These are phyloP conservation scores for Phylloscopus collybita DNA, from an alignment of 2,797 vertebrate genomes.

Conservation along the genomic window DNA sequence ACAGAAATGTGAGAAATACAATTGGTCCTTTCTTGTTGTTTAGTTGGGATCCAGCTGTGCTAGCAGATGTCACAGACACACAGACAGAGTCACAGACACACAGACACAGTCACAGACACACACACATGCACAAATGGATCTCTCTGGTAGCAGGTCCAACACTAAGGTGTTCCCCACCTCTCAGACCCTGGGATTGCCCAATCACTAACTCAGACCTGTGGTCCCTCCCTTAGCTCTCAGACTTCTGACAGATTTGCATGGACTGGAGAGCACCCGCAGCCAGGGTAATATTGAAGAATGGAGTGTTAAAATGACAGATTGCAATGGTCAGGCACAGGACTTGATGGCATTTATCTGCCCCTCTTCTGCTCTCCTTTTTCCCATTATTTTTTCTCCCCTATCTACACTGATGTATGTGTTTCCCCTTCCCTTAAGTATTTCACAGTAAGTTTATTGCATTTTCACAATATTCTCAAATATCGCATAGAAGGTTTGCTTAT, in stretches of 20 bases:
- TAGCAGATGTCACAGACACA: neutral
- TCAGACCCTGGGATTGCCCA: accelerated
- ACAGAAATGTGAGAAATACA: neutral
- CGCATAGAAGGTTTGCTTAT: neutral
- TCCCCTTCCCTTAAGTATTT: neutral
- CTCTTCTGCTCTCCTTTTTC: neutral
- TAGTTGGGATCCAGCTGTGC: neutral
- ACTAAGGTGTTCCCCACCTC: neutral
- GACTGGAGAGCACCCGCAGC: neutral
- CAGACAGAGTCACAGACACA: neutral
- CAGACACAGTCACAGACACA: neutral
- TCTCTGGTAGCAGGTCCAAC: neutral
- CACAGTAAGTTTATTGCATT: neutral
- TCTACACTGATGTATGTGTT: neutral
- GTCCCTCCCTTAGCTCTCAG: neutral
- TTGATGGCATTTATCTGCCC: neutral
- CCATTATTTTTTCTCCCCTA: neutral
- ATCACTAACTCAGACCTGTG: neutral
- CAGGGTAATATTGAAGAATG: neutral
- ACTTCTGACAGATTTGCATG: neutral
- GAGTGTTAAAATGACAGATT: neutral
- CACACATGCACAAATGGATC: neutral
- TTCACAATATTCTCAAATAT: neutral
- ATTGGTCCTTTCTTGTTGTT: neutral
- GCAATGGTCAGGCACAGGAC: neutral